phyloP scores from a whole-genome alignment of 2,888 invertebrate genomes.

The Heliconius aoede region DNA sequence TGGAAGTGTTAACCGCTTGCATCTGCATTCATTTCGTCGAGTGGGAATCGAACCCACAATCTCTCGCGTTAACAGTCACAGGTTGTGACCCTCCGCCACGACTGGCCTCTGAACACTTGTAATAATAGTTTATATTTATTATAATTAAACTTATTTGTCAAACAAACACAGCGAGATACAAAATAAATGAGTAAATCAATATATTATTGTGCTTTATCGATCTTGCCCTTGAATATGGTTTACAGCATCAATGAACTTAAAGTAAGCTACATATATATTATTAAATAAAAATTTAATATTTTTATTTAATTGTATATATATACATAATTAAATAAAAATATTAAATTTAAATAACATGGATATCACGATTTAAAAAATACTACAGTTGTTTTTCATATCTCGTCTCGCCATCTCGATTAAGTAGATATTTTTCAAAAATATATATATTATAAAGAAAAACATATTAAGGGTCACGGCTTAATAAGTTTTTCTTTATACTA shows the following conservation, averaged over 20 bases:
- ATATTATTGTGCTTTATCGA: slow-evolving; percentile 24
- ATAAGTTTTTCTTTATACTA: too few relatives aligned
- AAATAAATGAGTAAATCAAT: slow-evolving; percentile 30
- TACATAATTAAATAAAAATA: not conserved
- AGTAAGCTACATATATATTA: not conserved
- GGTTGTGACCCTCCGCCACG: not conserved
- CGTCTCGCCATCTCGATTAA: not conserved
- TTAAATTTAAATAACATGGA: not conserved
- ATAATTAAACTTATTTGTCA: slow-evolving; percentile 1
- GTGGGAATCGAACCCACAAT: not conserved
- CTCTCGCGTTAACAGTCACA: not conserved
- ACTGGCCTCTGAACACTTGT: too few relatives aligned
- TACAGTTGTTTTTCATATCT: not conserved
- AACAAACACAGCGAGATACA: slow-evolving; percentile 3
- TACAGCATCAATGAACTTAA: slow-evolving; percentile 23
- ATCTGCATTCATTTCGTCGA: not conserved
- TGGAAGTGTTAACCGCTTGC: not conserved
- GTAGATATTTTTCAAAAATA: not conserved
- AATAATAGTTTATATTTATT: not conserved
- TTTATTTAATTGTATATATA: not conserved
- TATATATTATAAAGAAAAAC: not conserved
- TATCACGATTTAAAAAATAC: not conserved
- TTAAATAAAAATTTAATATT: not conserved
- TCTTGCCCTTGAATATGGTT: slow-evolving; percentile 28
- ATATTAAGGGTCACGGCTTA: too few relatives aligned